These are phyloP conservation scores for Hippocampus comes DNA, from an alignment of 2,113 vertebrate genomes.

Conservation along the genomic window DNA sequence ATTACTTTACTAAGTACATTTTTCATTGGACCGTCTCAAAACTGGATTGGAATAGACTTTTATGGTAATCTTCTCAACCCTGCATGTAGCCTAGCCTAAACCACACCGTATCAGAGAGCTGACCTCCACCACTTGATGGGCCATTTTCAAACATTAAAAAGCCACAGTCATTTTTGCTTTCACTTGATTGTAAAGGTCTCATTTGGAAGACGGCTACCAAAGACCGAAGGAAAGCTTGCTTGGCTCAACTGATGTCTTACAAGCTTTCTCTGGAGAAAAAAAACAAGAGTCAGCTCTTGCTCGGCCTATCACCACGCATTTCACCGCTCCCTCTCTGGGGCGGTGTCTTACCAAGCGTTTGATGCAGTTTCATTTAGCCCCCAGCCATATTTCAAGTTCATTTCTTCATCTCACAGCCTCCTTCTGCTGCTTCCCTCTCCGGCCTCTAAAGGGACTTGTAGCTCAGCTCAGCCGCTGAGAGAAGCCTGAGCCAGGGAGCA, in stretches of 20 bases:
- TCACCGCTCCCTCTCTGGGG: neutral
- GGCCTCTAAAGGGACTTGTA: constrained; percentile 24
- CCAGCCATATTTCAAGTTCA: constrained; percentile 31
- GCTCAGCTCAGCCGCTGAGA: constrained; percentile 33
- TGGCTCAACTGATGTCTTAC: neutral
- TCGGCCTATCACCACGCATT: constrained; percentile 30
- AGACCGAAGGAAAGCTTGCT: constrained; percentile 2
- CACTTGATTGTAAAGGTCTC: neutral
- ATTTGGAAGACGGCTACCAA: neutral
- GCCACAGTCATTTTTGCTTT: neutral
- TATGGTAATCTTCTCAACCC: too few relatives aligned
- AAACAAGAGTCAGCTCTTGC: constrained; percentile 51
- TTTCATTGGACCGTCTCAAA: too few relatives aligned
- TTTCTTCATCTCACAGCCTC: constrained; percentile 6
- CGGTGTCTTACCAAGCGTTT: constrained; percentile 38
- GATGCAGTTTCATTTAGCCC: constrained; percentile 20
- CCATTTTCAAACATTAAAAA: neutral
- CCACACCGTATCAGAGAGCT: too few relatives aligned
- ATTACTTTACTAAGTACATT: too few relatives aligned
- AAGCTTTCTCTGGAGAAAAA: neutral
- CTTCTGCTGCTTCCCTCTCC: constrained; percentile 15
- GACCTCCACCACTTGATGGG: neutral
- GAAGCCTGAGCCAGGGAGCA: constrained; percentile 49
- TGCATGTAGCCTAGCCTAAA: neutral
- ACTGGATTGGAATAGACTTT: too few relatives aligned